Evolutionary conservation across 2,888 invertebrate genomes (phyloP).

Genomic region (Megastigmus dorsalis): DNA sequence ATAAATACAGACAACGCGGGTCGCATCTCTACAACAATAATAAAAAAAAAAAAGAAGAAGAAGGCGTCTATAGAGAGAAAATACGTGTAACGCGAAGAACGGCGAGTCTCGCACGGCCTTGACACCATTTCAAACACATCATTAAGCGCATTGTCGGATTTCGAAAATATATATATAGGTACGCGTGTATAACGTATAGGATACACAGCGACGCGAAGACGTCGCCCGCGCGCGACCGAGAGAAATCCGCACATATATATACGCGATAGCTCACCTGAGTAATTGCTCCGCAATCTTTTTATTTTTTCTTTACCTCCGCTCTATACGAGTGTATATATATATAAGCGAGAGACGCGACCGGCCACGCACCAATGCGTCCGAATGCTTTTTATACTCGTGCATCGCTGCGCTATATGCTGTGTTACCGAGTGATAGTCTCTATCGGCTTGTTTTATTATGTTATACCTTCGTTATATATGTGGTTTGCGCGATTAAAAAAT

Average conservation of each 20-base stretch:
- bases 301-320: background rate
- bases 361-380: conserved; percentile 26
- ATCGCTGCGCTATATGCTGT: too few species aligned
- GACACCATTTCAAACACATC: conserved; percentile 48
- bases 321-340: too few species aligned
- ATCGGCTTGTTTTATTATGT: too few species aligned
- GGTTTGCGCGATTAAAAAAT: too few species aligned
- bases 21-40: background rate
- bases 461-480: too few species aligned
- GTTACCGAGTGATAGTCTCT: too few species aligned
- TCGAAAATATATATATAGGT: too few species aligned
- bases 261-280: background rate
- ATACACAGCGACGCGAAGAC: background rate
- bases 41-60: conserved; percentile 3
- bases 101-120: conserved; percentile 47
- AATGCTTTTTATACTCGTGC: too few species aligned
- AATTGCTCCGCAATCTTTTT: conserved; percentile 39
- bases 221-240: conserved; percentile 6
- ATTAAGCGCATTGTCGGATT: conserved; percentile 46
- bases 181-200: too few species aligned
- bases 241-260: conserved; percentile 2
- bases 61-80: background rate
- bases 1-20: background rate
- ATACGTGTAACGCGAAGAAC: background rate
- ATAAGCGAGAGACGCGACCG: too few species aligned